Percentiles rank a stretch among this genome's conserved stretches.
Evolutionary conservation across 2,797 vertebrate genomes (phyloP).

Genomic region (Aplochiton taeniatus): DNA sequence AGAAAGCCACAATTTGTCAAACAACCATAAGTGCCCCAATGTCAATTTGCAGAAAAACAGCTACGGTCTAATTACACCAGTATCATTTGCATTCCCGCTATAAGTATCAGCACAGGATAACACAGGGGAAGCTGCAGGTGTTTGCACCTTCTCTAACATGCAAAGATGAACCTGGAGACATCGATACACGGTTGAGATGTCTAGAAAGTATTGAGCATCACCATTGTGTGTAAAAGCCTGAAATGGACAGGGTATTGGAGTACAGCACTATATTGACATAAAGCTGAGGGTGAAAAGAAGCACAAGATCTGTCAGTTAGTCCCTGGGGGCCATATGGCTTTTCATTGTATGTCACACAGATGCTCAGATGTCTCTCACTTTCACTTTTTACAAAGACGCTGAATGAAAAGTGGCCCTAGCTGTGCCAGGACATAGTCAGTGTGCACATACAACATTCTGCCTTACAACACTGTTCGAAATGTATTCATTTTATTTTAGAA

Average conservation of each 20-base stretch:
- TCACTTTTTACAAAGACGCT: slow-evolving; percentile 18
- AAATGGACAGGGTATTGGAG: slow-evolving; percentile 26
- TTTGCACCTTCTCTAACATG: background rate
- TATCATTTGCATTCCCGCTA: too few species aligned
- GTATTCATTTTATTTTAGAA: too few species aligned
- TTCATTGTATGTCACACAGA: slow-evolving; percentile 40
- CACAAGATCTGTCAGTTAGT: slow-evolving; percentile 30
- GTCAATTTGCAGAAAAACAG: too few species aligned
- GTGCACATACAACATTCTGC: too few species aligned
- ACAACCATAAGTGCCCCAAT: too few species aligned
- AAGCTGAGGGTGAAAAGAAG: slow-evolving; percentile 34
- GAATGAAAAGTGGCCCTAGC: slow-evolving; percentile 17
- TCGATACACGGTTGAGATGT: slow-evolving; percentile 9
- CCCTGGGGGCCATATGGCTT: slow-evolving; percentile 25
- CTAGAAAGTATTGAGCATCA: slow-evolving; percentile 42
- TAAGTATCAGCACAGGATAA: background rate
- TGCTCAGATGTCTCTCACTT: slow-evolving; percentile 41
- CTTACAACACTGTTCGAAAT: too few species aligned
- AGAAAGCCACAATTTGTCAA: too few species aligned
- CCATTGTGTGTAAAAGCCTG: background rate
- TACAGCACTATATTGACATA: slow-evolving; percentile 23
- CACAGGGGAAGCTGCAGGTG: background rate
- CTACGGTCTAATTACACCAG: too few species aligned
- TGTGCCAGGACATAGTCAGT: background rate
- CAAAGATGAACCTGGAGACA: too few species aligned